Percentiles rank a stretch among this genome's conserved stretches.
phyloP scores from a whole-genome alignment of 2,797 vertebrate species.

The Australoheros facetus region DNA sequence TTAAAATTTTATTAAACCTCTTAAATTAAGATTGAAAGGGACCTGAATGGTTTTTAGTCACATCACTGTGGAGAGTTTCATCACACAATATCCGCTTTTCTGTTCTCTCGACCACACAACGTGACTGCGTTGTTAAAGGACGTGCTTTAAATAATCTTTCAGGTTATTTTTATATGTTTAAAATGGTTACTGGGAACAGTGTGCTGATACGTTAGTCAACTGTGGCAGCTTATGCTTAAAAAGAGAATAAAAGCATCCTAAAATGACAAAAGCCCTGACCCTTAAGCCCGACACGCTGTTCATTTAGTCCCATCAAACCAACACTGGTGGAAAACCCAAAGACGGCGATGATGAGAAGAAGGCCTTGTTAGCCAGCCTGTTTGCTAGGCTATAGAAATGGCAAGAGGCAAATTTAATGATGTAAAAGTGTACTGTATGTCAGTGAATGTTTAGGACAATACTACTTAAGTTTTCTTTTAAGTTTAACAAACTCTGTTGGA shows the following conservation, averaged over 20 bases:
- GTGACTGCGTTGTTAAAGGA: neutral
- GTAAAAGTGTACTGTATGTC: neutral
- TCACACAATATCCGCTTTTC: neutral
- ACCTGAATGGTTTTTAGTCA: neutral
- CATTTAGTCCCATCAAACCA: too few relatives aligned
- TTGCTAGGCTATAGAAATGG: neutral
- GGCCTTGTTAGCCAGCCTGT: neutral
- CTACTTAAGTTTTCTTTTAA: neutral
- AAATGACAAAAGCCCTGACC: neutral
- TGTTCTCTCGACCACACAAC: neutral
- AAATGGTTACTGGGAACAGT: neutral
- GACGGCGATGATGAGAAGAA: neutral
- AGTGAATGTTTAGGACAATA: neutral
- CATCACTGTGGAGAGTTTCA: neutral
- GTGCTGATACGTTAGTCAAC: neutral
- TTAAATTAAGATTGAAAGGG: neutral
- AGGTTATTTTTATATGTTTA: neutral
- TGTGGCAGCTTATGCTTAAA: neutral
- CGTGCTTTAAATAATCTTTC: neutral
- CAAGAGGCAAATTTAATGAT: neutral
- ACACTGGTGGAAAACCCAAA: neutral
- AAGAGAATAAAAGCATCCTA: neutral
- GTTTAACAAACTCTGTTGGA: neutral
- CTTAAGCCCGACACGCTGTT: neutral
- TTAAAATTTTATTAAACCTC: neutral